Percentiles rank a stretch among this genome's conserved stretches.
Evolutionary conservation across 2,888 invertebrate genomes (phyloP).

Genomic region (Cacoxenus indagator): DNA sequence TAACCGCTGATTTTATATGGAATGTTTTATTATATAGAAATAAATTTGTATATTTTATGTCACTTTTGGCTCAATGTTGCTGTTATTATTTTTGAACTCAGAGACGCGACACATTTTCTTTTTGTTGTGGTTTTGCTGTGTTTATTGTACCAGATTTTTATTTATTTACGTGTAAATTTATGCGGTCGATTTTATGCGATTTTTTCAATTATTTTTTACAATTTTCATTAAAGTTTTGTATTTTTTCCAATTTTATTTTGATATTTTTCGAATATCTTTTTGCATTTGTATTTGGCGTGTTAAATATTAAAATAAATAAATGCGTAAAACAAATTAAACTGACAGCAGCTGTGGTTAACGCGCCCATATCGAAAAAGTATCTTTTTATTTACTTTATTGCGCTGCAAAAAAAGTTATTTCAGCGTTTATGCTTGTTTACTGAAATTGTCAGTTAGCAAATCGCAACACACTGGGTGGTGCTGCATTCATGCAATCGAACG

Average conservation of each 20-base stretch:
- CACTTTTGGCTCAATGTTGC: too few species aligned
- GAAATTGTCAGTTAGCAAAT: background rate
- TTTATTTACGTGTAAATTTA: constrained; percentile 11
- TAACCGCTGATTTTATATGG: too few species aligned
- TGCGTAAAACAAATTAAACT: background rate
- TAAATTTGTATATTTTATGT: too few species aligned
- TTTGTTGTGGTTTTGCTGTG: background rate
- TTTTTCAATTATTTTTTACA: background rate
- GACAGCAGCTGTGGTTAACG: background rate
- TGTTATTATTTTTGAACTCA: background rate
- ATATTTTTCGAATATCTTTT: background rate
- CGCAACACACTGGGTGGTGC: background rate
- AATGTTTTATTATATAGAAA: too few species aligned
- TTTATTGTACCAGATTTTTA: background rate
- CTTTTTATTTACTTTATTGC: background rate
- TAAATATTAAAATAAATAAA: background rate
- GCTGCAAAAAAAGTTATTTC: background rate
- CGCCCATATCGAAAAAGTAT: background rate
- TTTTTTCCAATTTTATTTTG: background rate
- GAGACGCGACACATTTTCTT: background rate
- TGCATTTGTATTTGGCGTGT: background rate
- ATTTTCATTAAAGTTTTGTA: background rate
- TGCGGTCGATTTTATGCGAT: background rate
- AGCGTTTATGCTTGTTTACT: background rate
- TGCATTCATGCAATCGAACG: background rate